These are phyloP conservation scores for Argyrosomus japonicus DNA, from an alignment of 2,113 vertebrate species.

Conservation along the genomic window DNA sequence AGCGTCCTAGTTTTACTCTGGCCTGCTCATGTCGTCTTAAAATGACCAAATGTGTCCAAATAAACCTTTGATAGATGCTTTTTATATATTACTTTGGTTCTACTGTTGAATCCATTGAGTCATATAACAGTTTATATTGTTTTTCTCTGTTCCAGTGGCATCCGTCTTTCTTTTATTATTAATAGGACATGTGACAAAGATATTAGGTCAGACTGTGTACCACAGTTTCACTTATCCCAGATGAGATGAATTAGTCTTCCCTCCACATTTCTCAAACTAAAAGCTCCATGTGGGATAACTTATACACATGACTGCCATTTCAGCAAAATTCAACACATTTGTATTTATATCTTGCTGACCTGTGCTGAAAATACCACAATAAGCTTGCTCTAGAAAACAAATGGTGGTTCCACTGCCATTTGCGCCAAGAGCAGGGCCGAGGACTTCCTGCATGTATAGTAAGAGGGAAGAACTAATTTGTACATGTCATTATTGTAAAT, in stretches of 20 bases:
- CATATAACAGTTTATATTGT: not conserved
- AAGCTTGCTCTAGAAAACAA: constrained; percentile 54
- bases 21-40: not conserved
- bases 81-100: constrained; percentile 1
- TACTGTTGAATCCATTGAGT: not conserved
- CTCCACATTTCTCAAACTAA: constrained; percentile 53
- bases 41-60: not conserved
- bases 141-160: not conserved
- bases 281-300: constrained; percentile 60
- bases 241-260: constrained; percentile 49
- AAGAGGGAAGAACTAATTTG: constrained; percentile 11
- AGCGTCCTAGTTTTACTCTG: not conserved
- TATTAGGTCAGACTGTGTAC: constrained; percentile 47
- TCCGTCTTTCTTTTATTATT: not conserved
- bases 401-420: constrained; percentile 20
- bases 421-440: constrained; percentile 8
- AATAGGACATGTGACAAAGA: constrained; percentile 13
- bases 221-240: constrained; percentile 24
- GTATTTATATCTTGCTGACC: constrained; percentile 64
- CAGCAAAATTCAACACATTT: constrained; percentile 63
- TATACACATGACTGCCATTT: constrained; percentile 58
- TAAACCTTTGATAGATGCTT: not conserved
- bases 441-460: constrained; percentile 12
- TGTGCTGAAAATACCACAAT: constrained; percentile 45
- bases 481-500: constrained; percentile 56